phyloP scores from a whole-genome alignment of 2,888 invertebrate genomes.

The Trachelus troglodyta region DNA sequence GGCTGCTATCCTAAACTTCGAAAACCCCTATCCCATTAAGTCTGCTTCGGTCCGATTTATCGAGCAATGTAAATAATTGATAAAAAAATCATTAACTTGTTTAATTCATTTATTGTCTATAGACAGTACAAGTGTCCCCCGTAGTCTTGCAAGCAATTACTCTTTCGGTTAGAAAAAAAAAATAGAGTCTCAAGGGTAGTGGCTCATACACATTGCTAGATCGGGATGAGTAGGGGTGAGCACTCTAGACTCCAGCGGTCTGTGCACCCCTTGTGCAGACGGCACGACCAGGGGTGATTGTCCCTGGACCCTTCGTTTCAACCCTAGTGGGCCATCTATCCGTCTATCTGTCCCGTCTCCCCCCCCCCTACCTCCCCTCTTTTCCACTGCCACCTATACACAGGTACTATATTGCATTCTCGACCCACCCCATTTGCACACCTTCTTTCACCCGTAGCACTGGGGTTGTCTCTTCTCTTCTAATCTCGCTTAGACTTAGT shows the following conservation, averaged over 20 bases:
- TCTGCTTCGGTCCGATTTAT: neutral
- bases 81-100: neutral
- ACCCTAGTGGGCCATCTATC: constrained; percentile 42
- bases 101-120: neutral
- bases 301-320: constrained; percentile 43
- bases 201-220: neutral
- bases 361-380: neutral
- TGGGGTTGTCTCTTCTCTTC: neutral
- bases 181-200: neutral
- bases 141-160: neutral
- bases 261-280: constrained; percentile 20
- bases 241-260: neutral
- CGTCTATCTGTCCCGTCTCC: constrained; percentile 28
- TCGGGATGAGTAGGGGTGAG: neutral
- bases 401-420: constrained; percentile 38
- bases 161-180: neutral
- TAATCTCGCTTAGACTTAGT: neutral
- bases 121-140: neutral
- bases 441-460: neutral
- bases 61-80: neutral
- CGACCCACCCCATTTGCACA: constrained; percentile 30
- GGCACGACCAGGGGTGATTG: constrained; percentile 35
- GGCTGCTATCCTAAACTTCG: neutral
- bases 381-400: constrained; percentile 20
- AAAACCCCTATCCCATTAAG: neutral